Evolutionary conservation across 2,113 vertebrate genomes (phyloP), one percentile per base, ranked within the genome.

Genomic region (Phodopus roborovskii): DNA sequence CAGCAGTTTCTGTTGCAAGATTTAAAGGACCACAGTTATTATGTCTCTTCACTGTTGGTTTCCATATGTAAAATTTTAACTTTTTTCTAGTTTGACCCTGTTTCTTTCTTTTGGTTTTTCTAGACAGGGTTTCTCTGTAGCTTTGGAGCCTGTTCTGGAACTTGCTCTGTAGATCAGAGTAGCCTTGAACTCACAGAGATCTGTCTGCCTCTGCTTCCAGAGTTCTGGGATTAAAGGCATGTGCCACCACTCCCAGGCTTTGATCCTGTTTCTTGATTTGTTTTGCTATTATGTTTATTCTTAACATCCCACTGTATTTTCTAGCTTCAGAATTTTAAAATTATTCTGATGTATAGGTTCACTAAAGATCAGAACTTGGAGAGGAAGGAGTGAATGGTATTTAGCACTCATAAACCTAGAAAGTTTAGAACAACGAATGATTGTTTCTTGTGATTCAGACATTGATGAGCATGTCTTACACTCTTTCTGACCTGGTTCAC

Each of bases 261-360:
- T 56, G 79, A 77, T 79, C 36, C 68, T 94, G 0, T 94, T 81
- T 92, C 79, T 94, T 90, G 74, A 56, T 96, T 88, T 62, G 19
- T 60, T 97, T 92, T 94, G 58, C 58, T 85, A 0, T 12, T 90
- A 13, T 19, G 15, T 70, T 60, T 45, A 50, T 70, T 92, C 20
- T 88, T 95, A 68, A 73, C 4, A 70, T 68, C 50, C 70, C 71
- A 82, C 0, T 64, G 62, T 79, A 16, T 50, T 96, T 91, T 91
- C 79, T 64, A 53, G 45, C 36, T 86, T 50, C 11, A 64, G n/a
- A 42, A 45, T 84, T 84, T 22, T 84, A 22, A 24, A 85, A 48
- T 68, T 48, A 20, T 85, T 19, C 42, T 68, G 4, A 36, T 48
- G 42, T 66, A 22, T 36, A 48, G 28, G 42, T 39, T 42, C 24